Conservation (phyloP, 1,140 invertebrate species). For the Pseudomyrmex flavicornis region DNA sequence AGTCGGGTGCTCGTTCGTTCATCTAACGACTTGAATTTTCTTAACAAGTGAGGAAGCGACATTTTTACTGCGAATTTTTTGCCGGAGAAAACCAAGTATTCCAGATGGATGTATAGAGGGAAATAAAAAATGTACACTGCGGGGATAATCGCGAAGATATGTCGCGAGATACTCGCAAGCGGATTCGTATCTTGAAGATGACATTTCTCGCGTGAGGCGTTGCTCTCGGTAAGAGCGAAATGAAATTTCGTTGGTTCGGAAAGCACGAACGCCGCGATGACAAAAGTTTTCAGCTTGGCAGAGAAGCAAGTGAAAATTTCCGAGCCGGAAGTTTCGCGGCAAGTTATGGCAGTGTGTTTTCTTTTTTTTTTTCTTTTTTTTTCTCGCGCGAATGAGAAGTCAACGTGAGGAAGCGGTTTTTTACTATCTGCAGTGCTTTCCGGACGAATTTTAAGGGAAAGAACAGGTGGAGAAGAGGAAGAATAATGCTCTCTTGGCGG, state of each 20-base stretch:
- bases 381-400: not conserved
- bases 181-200: conserved; percentile 34
- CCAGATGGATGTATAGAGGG: not conserved
- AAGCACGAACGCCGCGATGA: conserved; percentile 54
- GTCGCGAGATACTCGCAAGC: conserved; percentile 30
- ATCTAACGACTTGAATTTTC: conserved; percentile 30
- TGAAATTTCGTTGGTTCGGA: conserved; percentile 50
- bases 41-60: not conserved
- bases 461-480: conserved; percentile 45
- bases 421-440: conserved; percentile 23
- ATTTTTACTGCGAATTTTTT: conserved; percentile 38
- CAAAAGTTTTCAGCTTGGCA: conserved; percentile 19
- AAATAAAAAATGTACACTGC: conserved; percentile 22
- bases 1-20: not conserved
- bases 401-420: conserved; percentile 40
- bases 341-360: conserved; percentile 53
- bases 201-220: conserved; percentile 22
- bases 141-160: conserved; percentile 19
- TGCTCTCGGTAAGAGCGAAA: conserved; percentile 36
- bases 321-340: conserved; percentile 36
- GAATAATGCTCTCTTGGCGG: conserved; percentile 66
- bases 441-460: conserved; percentile 58
- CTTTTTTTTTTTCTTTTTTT: not conserved
- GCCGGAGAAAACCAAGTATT: conserved; percentile 18
- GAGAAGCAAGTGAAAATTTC: conserved; percentile 46